Evolutionary conservation across 2,888 invertebrate species (phyloP), one percentile per base, ranked within the genome.

Genomic region (Eubasilissa splendida): DNA sequence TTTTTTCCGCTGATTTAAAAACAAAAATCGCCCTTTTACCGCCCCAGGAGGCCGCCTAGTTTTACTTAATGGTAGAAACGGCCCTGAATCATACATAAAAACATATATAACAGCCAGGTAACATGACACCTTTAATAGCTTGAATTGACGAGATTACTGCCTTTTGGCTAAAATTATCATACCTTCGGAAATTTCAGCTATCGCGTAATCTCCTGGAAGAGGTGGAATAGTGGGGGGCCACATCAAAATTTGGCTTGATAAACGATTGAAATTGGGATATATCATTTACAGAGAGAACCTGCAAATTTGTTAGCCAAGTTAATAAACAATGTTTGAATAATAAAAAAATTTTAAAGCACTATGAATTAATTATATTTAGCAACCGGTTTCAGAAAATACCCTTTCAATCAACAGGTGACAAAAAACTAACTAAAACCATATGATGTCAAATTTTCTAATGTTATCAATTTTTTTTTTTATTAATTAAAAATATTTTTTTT

Each of bases 181-280:
- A 80, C 80, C 80, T 59, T 68, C 76, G 50, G 80, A 68, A 60
- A 59, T 76, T 53, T 75, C 76, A 12, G 22, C 76, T 56, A 9
- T 59, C n/a, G 31, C 54, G 63, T 82, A 82, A 87, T 93, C 91
- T 81, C 91, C 86, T 79, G 94, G 94, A 84, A 93, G 89, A 77
- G 94, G 93, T 83, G 94, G 94, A 84, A 93, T 90, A 81, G 93
- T 22, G 93, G 79, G 92, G 92, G 74, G 93, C 93, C 79, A 90
- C 50, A 42, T 77, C 80, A 63, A 50, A 56, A 10, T 54, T 22
- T 11, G 58, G 22, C 9, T 71, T 60, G 22, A 22, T 22, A 22
- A 22, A 22, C 22, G 22, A 22, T 0, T 22, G 0, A 22, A 22
- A 22, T 22, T 22, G 22, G 7, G 68, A 71, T 52, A 71, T 60